A percentile compares a stretch with the other conserved stretches of the same genome.
Evolutionary conservation across 1,140 invertebrate species (phyloP).

Genomic region (Trichonephila inaurata): DNA sequence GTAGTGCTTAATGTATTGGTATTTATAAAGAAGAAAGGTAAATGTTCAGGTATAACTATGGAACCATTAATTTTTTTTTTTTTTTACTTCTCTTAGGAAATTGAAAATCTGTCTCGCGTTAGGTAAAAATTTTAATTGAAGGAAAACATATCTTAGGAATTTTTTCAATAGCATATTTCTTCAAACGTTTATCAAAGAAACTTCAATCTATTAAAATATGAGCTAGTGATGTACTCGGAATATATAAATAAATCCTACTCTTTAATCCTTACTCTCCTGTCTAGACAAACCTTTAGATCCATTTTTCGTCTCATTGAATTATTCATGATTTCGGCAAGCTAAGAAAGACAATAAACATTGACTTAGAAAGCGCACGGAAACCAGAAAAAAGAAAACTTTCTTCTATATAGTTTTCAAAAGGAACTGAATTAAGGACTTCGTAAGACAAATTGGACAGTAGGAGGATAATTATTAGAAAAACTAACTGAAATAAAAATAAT

Average conservation of each 20-base stretch:
- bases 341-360: not conserved
- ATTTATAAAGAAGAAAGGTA: too few species aligned
- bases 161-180: too few species aligned
- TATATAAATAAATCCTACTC: not conserved
- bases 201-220: not conserved
- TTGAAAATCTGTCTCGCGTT: too few species aligned
- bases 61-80: too few species aligned
- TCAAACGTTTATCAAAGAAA: not conserved
- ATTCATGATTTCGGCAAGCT: not conserved
- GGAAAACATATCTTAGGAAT: too few species aligned
- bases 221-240: not conserved
- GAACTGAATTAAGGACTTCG: not conserved
- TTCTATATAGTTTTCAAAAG: not conserved
- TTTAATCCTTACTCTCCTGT: not conserved
- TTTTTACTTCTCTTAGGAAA: too few species aligned
- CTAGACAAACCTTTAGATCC: not conserved
- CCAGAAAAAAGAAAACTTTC: not conserved
- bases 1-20: too few species aligned
- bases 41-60: too few species aligned
- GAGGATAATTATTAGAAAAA: not conserved
- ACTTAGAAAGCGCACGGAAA: too few species aligned
- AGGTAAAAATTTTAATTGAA: too few species aligned
- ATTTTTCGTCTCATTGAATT: slow-evolving; percentile 3
- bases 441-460: not conserved
- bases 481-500: not conserved